Conservation (phyloP, 2,888 invertebrate genomes). For the Antheraea yamamai region DNA sequence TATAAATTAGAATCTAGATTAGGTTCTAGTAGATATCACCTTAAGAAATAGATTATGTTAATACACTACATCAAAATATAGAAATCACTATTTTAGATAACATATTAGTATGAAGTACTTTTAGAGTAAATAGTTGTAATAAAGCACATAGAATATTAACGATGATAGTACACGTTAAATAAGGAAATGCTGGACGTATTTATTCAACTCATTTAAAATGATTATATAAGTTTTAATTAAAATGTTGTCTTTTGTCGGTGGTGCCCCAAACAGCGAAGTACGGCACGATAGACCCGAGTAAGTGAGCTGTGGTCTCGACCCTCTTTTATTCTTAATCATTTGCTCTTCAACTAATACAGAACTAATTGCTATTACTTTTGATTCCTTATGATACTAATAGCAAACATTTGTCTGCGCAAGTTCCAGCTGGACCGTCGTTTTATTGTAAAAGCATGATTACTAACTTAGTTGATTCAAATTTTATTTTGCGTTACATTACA, state of each 20-base stretch:
- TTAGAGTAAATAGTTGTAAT: slow-evolving; percentile 9
- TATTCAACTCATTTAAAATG: slow-evolving; percentile 22
- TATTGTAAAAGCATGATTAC: slow-evolving; percentile 65
- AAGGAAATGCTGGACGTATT: slow-evolving; percentile 40
- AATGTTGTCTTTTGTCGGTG: slow-evolving; percentile 81
- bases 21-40: background rate
- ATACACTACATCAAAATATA: background rate
- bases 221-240: slow-evolving; percentile 58
- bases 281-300: slow-evolving; percentile 78
- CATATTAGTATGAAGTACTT: background rate
- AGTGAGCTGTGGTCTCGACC: slow-evolving; percentile 82
- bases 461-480: slow-evolving; percentile 52
- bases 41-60: background rate
- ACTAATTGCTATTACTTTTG: slow-evolving; percentile 74
- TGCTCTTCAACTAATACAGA: slow-evolving; percentile 70
- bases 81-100: slow-evolving; percentile 5
- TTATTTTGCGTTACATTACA: slow-evolving; percentile 51
- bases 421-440: slow-evolving; percentile 62
- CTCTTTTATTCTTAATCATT: slow-evolving; percentile 71
- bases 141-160: slow-evolving; percentile 25
- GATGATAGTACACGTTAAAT: slow-evolving; percentile 27
- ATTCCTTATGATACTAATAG: slow-evolving; percentile 61
- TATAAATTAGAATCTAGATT: background rate
- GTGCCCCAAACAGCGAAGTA: slow-evolving; percentile 80
- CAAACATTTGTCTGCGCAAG: slow-evolving; percentile 53